Base-by-base conservation (phyloP, 2,888 invertebrate genomes). In the Phengaris alcon region DNA sequence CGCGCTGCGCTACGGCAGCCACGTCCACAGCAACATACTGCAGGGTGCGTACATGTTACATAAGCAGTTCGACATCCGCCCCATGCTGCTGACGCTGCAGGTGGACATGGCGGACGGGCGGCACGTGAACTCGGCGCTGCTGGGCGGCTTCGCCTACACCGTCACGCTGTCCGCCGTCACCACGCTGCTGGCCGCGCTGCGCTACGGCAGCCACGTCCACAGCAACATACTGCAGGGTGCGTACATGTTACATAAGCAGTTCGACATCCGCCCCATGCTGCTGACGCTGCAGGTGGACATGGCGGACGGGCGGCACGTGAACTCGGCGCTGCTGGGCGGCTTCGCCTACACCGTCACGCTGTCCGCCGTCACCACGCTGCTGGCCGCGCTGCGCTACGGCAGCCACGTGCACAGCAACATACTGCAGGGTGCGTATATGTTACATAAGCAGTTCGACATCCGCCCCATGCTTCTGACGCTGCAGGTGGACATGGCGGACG, bases 201-300 rank as follows among this genome's bases (percentile, higher is more conserved):
- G 95, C 83, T 97, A 96, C 81, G 97, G 96, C 6, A 88, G 88
- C 0, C 89, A 91, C 78, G 91, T 95, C 3, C 91, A 95, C 68
- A 94, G 94, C 78, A 97, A 97, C 83, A 94, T 96, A 80, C 85
- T 97, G 75, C 95, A 96, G 86, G 93, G 94, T 86, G 75, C 76
- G 3, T 48, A 48, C 48, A 48, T 48, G 1, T 48, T 48, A 48
- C 48, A 7, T 22, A 22, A 22, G 22, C 91, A 95, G 94, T 97
- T 97, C 81, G 97, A 97, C 84, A 95, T 97, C 76, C 97, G 97
- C 89, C 97, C 97, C 1, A 95, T 96, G 83, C 94, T 98, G 82
- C 94, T 98, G 79, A 98, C 98, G 0, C 96, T 98, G 74, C 98
- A 98, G 91, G 97, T 98, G 78, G 98, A 98, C 86, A 98, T 98